These are phyloP conservation scores for Calycopis cecrops DNA, from an alignment of 1,140 invertebrate species.

Conservation along the genomic window DNA sequence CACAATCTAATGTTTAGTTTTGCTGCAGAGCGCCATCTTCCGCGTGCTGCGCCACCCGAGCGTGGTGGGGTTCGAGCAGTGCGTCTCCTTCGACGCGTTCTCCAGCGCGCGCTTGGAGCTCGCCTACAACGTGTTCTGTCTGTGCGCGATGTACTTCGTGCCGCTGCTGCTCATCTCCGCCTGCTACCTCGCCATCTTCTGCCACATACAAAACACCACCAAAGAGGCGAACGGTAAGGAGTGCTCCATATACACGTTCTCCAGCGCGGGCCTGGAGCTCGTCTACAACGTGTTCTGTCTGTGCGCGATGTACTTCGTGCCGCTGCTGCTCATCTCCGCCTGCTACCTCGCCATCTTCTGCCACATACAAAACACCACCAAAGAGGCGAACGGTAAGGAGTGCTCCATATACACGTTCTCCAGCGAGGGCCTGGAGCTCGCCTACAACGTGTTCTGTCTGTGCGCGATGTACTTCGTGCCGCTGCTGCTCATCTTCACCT, in stretches of 20 bases:
- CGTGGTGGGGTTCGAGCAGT: constrained; percentile 82
- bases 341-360: constrained; percentile 85
- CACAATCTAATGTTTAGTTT: background rate
- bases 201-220: constrained; percentile 83
- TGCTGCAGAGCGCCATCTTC: constrained; percentile 84
- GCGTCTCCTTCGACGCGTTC: constrained; percentile 87
- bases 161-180: constrained; percentile 84
- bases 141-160: constrained; percentile 85
- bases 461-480: constrained; percentile 86
- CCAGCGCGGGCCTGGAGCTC: constrained; percentile 76
- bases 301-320: constrained; percentile 85
- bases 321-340: constrained; percentile 83
- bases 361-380: constrained; percentile 83
- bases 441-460: constrained; percentile 86
- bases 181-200: constrained; percentile 84
- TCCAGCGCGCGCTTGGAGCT: constrained; percentile 77
- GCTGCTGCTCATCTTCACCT: constrained; percentile 82
- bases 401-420: constrained; percentile 84
- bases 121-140: constrained; percentile 85
- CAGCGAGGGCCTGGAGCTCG: constrained; percentile 77
- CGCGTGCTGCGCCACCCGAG: constrained; percentile 81
- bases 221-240: constrained; percentile 77
- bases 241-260: constrained; percentile 68
- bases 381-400: constrained; percentile 78
- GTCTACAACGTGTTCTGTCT: constrained; percentile 87